Percentiles rank a stretch among this genome's conserved stretches.
phyloP scores from a whole-genome alignment of 2,113 vertebrate genomes.

The Ciconia stormi region DNA sequence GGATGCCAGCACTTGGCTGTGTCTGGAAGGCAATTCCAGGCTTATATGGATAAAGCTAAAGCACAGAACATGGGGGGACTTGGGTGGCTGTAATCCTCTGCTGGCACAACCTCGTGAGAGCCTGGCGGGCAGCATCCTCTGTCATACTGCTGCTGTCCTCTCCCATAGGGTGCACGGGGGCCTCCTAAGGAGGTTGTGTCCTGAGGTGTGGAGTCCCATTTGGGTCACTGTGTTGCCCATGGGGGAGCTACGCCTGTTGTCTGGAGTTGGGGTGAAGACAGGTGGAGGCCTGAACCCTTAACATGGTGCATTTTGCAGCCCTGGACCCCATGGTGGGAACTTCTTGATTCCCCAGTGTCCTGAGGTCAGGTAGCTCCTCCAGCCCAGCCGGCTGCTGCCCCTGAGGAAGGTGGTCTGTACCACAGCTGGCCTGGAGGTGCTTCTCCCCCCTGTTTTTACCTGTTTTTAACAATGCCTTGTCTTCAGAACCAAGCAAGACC shows the following conservation, averaged over 20 bases:
- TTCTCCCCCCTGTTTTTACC: neutral
- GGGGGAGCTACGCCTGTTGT: accelerated
- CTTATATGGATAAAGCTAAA: neutral
- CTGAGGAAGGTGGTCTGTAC: no score
- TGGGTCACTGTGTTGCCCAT: accelerated
- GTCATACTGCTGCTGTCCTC: accelerated
- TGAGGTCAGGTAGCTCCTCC: neutral
- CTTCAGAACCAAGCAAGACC: slow-evolving; percentile 6
- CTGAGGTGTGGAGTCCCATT: accelerated
- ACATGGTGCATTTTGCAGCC: accelerated
- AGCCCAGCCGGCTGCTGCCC: accelerated
- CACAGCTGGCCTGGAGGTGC: neutral
- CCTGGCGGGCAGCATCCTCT: neutral
- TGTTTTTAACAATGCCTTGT: neutral
- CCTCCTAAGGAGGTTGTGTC: no score
- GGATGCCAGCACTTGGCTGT: neutral
- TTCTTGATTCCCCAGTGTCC: accelerated
- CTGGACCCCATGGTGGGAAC: accelerated
- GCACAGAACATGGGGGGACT: accelerated
- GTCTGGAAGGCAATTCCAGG: neutral
- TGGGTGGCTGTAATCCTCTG: neutral
- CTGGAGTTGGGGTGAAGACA: neutral
- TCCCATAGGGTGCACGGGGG: accelerated
- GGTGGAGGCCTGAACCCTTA: neutral
- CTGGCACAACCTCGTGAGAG: accelerated